These are phyloP conservation scores for Micromys minutus DNA, from an alignment of 2,113 vertebrate species.

Conservation along the genomic window DNA sequence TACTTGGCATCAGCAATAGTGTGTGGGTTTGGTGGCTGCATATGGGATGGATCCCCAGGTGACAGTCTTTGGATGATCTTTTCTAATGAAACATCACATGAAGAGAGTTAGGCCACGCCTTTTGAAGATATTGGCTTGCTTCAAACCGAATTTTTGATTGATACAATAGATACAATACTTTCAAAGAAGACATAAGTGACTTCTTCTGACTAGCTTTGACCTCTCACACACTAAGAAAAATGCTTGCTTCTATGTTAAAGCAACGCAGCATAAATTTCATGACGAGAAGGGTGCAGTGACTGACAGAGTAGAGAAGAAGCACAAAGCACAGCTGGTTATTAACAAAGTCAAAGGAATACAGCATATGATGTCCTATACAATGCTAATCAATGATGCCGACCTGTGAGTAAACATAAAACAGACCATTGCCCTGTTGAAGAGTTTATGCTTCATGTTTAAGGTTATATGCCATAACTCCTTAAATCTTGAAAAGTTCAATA, in stretches of 20 bases:
- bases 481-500: not conserved
- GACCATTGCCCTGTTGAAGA: not conserved
- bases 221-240: not conserved
- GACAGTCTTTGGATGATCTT: no score
- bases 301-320: not conserved
- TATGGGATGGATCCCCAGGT: no score
- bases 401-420: not conserved
- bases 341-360: not conserved
- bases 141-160: not conserved
- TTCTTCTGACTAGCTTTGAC: not conserved
- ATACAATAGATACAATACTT: not conserved
- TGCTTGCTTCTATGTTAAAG: not conserved
- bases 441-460: not conserved
- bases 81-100: not conserved
- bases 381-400: not conserved
- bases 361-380: not conserved
- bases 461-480: not conserved
- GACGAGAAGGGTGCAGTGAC: not conserved
- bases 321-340: not conserved
- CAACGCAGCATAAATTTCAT: not conserved
- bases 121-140: not conserved
- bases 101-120: not conserved
- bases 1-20: no score
- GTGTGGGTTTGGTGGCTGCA: no score
- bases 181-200: not conserved